Evolutionary conservation across 2,113 vertebrate genomes (phyloP).

Genomic region (Coptodon bakossiorum): DNA sequence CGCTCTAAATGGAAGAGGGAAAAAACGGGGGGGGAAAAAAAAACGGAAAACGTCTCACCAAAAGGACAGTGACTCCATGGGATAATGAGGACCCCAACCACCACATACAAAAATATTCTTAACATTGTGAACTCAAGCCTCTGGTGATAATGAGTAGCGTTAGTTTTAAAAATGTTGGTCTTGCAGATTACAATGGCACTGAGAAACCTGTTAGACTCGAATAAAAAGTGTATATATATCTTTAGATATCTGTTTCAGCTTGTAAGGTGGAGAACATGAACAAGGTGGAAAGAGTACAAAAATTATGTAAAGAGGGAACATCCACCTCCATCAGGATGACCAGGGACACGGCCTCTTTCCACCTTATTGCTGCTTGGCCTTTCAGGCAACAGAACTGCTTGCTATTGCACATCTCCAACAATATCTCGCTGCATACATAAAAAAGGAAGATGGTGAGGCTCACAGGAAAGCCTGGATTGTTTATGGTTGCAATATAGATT

Average conservation of each 20-base stretch:
- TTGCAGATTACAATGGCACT: neutral
- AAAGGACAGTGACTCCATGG: neutral
- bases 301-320: neutral
- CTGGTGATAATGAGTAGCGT: neutral
- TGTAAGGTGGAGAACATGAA: neutral
- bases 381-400: conserved; percentile 63
- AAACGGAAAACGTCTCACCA: neutral
- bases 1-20: neutral
- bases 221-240: neutral
- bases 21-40: neutral
- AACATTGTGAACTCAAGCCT: neutral
- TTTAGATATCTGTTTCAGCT: neutral
- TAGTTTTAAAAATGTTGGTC: neutral
- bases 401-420: conserved; percentile 56
- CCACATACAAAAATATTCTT: neutral
- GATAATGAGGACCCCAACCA: conserved; percentile 21
- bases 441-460: conserved; percentile 33
- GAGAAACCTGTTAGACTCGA: neutral
- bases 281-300: neutral
- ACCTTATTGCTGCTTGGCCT: conserved; percentile 52
- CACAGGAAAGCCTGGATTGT: conserved; percentile 53
- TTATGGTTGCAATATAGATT: conserved; percentile 76
- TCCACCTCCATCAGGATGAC: conserved; percentile 15
- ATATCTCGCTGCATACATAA: conserved; percentile 65
- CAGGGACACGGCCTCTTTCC: conserved; percentile 21